These are phyloP conservation scores for Gracilinanus agilis DNA, from an alignment of 2,113 vertebrate species.

Conservation along the genomic window DNA sequence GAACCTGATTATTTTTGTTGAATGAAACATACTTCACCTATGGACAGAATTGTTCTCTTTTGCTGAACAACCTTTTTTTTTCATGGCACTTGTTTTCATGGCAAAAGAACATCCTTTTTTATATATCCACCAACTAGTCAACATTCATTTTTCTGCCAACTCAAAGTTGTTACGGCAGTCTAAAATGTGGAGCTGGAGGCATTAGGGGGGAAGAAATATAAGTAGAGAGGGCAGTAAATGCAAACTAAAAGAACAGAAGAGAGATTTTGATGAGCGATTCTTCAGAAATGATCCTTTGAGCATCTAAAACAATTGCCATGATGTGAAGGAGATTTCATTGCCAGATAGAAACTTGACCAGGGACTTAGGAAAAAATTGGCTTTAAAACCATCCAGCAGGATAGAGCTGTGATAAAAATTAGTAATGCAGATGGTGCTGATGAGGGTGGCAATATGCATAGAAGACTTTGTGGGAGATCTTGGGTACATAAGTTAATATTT, in stretches of 20 bases:
- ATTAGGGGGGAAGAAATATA: background rate
- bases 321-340: slow-evolving; percentile 52
- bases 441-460: background rate
- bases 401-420: background rate
- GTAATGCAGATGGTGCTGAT: background rate
- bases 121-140: background rate
- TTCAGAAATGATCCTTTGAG: slow-evolving; percentile 38
- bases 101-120: slow-evolving; percentile 26
- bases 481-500: slow-evolving; percentile 47
- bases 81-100: slow-evolving; percentile 51
- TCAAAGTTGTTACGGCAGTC: background rate
- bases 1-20: slow-evolving; percentile 80
- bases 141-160: background rate
- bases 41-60: slow-evolving; percentile 69
- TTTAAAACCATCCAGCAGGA: background rate
- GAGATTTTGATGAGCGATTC: background rate
- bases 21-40: slow-evolving; percentile 74
- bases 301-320: background rate
- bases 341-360: slow-evolving; percentile 34
- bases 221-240: background rate
- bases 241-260: background rate
- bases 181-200: background rate
- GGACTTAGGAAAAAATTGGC: slow-evolving; percentile 25
- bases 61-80: slow-evolving; percentile 55
- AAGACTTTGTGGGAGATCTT: slow-evolving; percentile 26